A percentile compares a stretch with the other conserved stretches of the same genome.
Evolutionary conservation across 1,140 invertebrate genomes (phyloP).

Genomic region (Calephelis nemesis): DNA sequence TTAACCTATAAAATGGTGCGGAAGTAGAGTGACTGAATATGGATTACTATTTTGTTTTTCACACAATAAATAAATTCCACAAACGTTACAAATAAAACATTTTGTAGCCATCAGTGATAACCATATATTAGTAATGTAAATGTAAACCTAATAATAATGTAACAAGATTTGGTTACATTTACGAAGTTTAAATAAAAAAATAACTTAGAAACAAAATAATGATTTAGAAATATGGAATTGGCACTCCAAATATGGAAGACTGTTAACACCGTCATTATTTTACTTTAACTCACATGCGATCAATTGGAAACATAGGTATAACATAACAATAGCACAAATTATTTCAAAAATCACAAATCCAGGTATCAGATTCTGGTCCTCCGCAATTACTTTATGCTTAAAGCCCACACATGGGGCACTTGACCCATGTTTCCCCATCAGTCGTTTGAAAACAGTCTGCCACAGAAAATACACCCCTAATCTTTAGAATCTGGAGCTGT

Average conservation of each 20-base stretch:
- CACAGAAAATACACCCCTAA: conserved; percentile 34
- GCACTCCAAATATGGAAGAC: no score
- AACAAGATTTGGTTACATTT: no score
- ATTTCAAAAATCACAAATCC: conserved; percentile 37
- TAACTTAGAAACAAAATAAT: no score
- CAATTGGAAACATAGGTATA: conserved; percentile 27
- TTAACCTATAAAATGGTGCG: no score
- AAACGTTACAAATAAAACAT: conserved; percentile 24
- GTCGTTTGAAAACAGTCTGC: conserved; percentile 26
- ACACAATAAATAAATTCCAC: conserved; percentile 5
- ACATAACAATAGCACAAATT: conserved; percentile 26
- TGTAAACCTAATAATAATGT: no score
- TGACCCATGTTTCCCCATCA: conserved; percentile 33
- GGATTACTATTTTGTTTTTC: conserved; percentile 29
- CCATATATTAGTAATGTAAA: conserved; percentile 24
- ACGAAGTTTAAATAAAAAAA: no score
- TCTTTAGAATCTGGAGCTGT: conserved; percentile 29
- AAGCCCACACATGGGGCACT: conserved; percentile 32
- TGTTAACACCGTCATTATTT: no score
- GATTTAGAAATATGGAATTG: no score
- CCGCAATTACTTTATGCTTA: conserved; percentile 36
- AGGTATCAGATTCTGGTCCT: conserved; percentile 32
- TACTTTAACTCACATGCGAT: conserved; percentile 6
- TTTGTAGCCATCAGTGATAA: conserved; percentile 29
- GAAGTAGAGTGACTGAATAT: not conserved